Evolutionary conservation across 2,888 invertebrate genomes (phyloP).

Genomic region (Linnaemya tessellans): DNA sequence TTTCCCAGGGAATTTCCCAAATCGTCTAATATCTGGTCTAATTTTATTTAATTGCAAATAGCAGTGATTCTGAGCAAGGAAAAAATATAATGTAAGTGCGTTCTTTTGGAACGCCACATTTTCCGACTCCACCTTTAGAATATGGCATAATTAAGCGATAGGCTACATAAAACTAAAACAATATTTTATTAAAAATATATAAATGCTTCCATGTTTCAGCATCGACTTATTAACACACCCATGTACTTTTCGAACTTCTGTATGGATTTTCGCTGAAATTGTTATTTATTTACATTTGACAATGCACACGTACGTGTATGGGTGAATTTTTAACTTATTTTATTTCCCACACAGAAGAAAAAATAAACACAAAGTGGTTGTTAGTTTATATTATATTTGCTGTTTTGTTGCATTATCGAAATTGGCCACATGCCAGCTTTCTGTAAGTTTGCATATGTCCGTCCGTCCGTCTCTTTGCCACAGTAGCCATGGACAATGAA

Average conservation of each 20-base stretch:
- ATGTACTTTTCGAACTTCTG: neutral
- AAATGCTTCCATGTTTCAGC: too few relatives aligned
- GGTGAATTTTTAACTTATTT: neutral
- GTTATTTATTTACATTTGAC: neutral
- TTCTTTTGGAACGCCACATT: too few relatives aligned
- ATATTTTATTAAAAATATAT: too few relatives aligned
- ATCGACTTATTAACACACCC: neutral
- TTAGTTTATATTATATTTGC: constrained; percentile 12
- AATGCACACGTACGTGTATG: neutral
- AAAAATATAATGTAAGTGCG: too few relatives aligned
- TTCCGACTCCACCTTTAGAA: too few relatives aligned
- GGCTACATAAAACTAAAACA: too few relatives aligned
- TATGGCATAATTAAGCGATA: too few relatives aligned
- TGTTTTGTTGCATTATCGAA: constrained; percentile 58
- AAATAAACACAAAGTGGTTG: constrained; percentile 22
- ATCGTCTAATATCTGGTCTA: too few relatives aligned
- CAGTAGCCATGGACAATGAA: neutral
- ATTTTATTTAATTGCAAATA: too few relatives aligned
- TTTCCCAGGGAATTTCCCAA: too few relatives aligned
- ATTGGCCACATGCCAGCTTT: constrained; percentile 61
- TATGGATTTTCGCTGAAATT: neutral
- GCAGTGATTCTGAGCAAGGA: too few relatives aligned
- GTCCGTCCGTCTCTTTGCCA: neutral
- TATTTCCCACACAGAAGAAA: neutral
- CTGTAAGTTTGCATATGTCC: neutral